phyloP scores from a whole-genome alignment of 2,113 vertebrate species.

The Peromyscus californicus region DNA sequence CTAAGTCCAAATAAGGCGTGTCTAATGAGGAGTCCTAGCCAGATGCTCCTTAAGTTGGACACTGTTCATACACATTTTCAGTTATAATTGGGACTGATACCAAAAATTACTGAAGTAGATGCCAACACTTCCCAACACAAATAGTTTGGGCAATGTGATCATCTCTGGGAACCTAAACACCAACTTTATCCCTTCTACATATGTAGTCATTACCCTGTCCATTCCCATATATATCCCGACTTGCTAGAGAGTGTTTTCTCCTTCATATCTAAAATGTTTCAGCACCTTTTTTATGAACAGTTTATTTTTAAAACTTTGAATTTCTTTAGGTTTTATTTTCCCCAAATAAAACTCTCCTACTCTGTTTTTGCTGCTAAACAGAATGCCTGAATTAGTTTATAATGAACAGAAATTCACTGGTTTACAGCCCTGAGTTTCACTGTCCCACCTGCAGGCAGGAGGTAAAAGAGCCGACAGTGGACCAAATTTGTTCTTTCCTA shows the following conservation, averaged over 20 bases:
- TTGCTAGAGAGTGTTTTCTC: conserved; percentile 37
- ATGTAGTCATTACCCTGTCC: conserved; percentile 14
- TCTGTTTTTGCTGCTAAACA: neutral
- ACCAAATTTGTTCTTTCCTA: neutral
- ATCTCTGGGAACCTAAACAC: conserved; percentile 44
- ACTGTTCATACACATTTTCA: conserved; percentile 21
- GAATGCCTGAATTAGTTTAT: neutral
- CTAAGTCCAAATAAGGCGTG: conserved; percentile 8
- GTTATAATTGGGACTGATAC: conserved; percentile 54
- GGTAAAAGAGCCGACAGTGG: neutral
- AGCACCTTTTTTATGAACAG: conserved; percentile 35
- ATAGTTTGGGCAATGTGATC: neutral
- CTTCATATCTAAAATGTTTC: conserved; percentile 31
- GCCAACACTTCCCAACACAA: conserved; percentile 5
- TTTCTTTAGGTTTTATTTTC: conserved; percentile 55
- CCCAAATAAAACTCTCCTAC: neutral
- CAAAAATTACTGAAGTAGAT: conserved; percentile 65
- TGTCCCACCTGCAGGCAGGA: neutral
- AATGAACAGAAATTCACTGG: neutral
- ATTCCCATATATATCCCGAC: neutral
- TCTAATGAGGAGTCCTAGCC: conserved; percentile 36
- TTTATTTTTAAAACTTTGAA: conserved; percentile 54
- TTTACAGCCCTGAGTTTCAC: neutral
- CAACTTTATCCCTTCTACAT: neutral
- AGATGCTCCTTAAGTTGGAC: conserved; percentile 35